These are phyloP conservation scores for Silurus glanis DNA, from an alignment of 2,113 vertebrate species.

Conservation along the genomic window DNA sequence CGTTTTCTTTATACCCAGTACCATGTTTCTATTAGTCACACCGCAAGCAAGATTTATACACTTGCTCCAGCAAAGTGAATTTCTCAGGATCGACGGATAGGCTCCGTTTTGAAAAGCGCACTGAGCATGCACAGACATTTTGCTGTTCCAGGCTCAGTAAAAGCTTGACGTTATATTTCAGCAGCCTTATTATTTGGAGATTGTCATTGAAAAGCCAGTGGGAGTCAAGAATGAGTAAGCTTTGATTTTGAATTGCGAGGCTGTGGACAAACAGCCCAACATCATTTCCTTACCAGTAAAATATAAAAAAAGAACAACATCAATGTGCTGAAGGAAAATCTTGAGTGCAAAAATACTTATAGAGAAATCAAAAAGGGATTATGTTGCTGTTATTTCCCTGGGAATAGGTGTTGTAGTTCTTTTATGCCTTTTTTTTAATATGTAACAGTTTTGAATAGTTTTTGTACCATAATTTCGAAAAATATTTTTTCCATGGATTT, in stretches of 20 bases:
- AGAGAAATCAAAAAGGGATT: slow-evolving; percentile 13
- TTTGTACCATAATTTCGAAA: not conserved
- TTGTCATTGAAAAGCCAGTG: slow-evolving; percentile 28
- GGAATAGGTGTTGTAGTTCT: not conserved
- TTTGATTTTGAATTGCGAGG: slow-evolving; percentile 45
- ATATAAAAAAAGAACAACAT: slow-evolving; percentile 1
- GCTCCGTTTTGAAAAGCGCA: not conserved
- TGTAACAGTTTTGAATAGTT: not conserved
- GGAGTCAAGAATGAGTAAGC: slow-evolving; percentile 40
- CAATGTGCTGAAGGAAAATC: slow-evolving; percentile 26
- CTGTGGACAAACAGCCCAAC: slow-evolving; percentile 31
- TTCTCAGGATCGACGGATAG: not conserved
- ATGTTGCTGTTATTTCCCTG: not conserved
- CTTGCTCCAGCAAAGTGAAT: slow-evolving; percentile 2
- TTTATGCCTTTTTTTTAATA: not conserved
- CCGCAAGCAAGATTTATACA: slow-evolving; percentile 15
- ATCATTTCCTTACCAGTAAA: slow-evolving; percentile 13
- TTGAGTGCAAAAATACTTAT: not conserved
- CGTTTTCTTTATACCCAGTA: not conserved
- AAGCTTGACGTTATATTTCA: slow-evolving; percentile 8
- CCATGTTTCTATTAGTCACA: slow-evolving; percentile 1
- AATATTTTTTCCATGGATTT: too few species aligned
- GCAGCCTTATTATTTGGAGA: slow-evolving; percentile 25
- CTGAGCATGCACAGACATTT: slow-evolving; percentile 11
- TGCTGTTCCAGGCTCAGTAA: slow-evolving; percentile 6